phyloP scores from a whole-genome alignment of 2,113 vertebrate genomes.

The Neopipo cinnamomea region DNA sequence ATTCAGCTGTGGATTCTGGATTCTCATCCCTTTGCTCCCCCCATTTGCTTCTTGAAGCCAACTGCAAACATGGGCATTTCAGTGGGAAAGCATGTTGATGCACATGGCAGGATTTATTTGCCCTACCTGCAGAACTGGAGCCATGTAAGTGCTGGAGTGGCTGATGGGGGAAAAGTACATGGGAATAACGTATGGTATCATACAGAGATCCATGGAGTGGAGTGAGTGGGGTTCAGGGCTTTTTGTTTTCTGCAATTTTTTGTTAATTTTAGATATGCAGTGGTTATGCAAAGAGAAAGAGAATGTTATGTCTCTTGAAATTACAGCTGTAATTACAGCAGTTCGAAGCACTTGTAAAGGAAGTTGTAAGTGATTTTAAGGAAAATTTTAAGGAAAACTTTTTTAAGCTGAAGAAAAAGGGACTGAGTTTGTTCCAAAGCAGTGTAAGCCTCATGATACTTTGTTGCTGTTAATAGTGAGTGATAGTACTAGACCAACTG shows the following conservation, averaged over 20 bases:
- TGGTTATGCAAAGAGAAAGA: not conserved
- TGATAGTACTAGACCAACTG: not conserved
- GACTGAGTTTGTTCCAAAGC: not conserved
- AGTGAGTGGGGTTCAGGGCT: not conserved
- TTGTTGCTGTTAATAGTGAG: not conserved
- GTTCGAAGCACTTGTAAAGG: not conserved
- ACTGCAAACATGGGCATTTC: conserved; percentile 88
- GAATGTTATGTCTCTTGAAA: not conserved
- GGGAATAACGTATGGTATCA: not conserved
- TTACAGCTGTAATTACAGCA: not conserved
- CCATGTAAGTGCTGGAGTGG: conserved; percentile 78
- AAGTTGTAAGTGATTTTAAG: not conserved
- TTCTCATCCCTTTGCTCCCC: conserved; percentile 94
- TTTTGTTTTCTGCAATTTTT: not conserved
- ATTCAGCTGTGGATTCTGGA: conserved; percentile 92
- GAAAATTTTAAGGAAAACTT: not conserved
- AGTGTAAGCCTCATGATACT: not conserved
- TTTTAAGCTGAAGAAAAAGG: not conserved
- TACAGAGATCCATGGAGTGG: not conserved
- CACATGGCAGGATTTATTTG: conserved; percentile 85
- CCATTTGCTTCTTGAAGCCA: conserved; percentile 89
- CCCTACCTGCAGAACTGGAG: conserved; percentile 92
- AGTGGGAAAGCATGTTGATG: conserved; percentile 90
- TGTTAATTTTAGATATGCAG: not conserved
- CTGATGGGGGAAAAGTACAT: not conserved